Percentiles rank a stretch among this genome's conserved stretches.
Evolutionary conservation across 2,113 vertebrate species (phyloP).

Genomic region (Myotis brandtii): DNA sequence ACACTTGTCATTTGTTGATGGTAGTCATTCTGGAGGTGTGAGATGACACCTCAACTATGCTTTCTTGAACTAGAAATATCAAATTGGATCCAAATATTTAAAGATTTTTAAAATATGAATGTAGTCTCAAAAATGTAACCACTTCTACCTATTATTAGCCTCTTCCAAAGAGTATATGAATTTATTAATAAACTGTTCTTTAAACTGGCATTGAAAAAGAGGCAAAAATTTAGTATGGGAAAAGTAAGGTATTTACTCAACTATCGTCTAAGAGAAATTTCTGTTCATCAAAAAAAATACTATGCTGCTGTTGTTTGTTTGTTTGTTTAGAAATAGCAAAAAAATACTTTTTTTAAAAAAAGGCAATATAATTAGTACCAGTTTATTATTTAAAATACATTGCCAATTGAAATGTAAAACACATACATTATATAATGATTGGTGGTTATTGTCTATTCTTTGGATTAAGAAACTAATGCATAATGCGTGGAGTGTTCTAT

Average conservation of each 20-base stretch:
- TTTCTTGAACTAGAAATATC: not conserved
- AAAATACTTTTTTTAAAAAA: constrained; percentile 45
- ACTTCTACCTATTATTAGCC: not conserved
- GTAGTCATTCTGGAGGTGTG: no score
- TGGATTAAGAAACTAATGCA: not conserved
- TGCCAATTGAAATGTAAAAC: constrained; percentile 51
- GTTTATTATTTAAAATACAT: not conserved
- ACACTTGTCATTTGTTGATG: no score
- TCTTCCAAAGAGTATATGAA: not conserved
- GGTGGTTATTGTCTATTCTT: not conserved
- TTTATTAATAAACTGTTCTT: not conserved
- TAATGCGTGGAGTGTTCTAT: not conserved
- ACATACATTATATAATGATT: not conserved
- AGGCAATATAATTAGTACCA: not conserved
- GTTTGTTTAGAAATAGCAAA: not conserved
- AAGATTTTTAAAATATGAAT: constrained; percentile 13
- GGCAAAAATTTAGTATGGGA: not conserved
- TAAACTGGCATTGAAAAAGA: constrained; percentile 10
- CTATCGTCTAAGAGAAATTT: not conserved
- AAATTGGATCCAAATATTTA: not conserved
- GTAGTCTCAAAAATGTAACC: not conserved
- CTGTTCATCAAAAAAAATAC: not conserved
- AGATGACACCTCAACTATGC: not conserved
- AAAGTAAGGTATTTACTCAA: constrained; percentile 22
- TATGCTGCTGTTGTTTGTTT: no score